phyloP scores from a whole-genome alignment of 2,888 invertebrate species.

The Corbicula japonica region DNA sequence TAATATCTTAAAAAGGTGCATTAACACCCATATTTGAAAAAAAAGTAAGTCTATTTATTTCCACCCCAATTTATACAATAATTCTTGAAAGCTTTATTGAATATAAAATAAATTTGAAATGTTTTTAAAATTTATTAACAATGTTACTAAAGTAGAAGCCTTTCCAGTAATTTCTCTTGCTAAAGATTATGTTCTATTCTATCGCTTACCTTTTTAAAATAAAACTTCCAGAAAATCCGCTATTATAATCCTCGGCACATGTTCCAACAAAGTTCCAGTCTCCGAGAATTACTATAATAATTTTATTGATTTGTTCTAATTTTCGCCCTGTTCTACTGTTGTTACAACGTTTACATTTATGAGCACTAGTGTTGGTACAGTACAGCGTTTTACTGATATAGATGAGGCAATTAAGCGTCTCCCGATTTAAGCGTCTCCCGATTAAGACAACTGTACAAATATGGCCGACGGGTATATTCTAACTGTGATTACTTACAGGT shows the following conservation, averaged over 20 bases:
- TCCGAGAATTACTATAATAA: background rate
- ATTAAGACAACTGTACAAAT: background rate
- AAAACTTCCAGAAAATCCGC: background rate
- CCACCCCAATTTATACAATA: too few relatives aligned
- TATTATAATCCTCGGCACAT: constrained; percentile 6
- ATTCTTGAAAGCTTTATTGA: too few relatives aligned
- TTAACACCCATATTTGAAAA: too few relatives aligned
- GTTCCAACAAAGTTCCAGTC: background rate
- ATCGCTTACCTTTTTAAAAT: background rate
- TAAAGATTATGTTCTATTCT: too few relatives aligned
- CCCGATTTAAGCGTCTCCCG: constrained; percentile 8
- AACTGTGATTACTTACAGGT: constrained; percentile 9
- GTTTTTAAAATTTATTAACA: too few relatives aligned
- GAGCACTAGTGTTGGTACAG: background rate
- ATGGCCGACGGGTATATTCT: constrained; percentile 28
- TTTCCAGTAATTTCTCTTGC: too few relatives aligned
- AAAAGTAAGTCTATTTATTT: too few relatives aligned
- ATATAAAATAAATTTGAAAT: too few relatives aligned
- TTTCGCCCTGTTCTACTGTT: background rate
- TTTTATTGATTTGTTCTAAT: background rate
- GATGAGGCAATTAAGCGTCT: constrained; percentile 18
- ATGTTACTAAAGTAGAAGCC: too few relatives aligned
- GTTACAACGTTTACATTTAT: background rate
- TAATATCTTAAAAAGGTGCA: too few relatives aligned
- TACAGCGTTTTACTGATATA: constrained; percentile 16